These are phyloP conservation scores for human (Homo sapiens) DNA, from an alignment of 2,113 vertebrate genomes.

Conservation along the genomic window GRCh38 chr11:60792501-60793000, in stretches of 20 bases:
- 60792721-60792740: accelerated
- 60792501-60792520: neutral
- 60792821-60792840: neutral
- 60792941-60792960: neutral
- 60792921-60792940: too few species aligned
- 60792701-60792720: neutral
- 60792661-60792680: accelerated
- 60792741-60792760: neutral
- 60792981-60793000: neutral
- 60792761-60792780: neutral
- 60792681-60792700: neutral
- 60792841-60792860: neutral
- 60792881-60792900: neutral
- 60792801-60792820: neutral
- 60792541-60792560: neutral
- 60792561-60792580: neutral
- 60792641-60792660: neutral
- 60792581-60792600: neutral
- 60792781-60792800: too few species aligned
- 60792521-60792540: neutral
- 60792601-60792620: neutral
- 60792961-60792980: neutral
- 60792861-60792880: neutral
- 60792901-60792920: neutral
- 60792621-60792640: neutral